Evolutionary conservation across 2,888 invertebrate genomes (phyloP).

Genomic region (Latrodectus elegans): DNA sequence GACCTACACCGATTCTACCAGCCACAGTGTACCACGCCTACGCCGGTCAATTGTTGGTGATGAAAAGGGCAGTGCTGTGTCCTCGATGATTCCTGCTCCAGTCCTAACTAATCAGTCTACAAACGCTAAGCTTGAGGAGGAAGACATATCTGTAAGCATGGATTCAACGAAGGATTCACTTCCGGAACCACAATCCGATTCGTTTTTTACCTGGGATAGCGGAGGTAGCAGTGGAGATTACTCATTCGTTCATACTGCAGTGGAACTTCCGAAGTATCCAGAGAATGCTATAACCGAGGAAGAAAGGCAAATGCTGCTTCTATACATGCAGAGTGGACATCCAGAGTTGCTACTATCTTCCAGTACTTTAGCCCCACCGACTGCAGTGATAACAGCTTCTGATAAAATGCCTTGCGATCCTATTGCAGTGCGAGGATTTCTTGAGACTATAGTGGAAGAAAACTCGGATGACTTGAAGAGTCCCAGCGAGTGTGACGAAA

Average conservation of each 20-base stretch:
- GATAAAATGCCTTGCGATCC: constrained; percentile 38
- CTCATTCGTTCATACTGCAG: constrained; percentile 63
- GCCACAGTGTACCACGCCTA: constrained; percentile 48
- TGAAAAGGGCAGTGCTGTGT: constrained; percentile 13
- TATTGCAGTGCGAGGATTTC: constrained; percentile 35
- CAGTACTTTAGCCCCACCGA: background rate
- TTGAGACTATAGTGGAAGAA: constrained; percentile 66
- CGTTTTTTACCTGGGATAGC: constrained; percentile 67
- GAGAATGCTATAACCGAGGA: constrained; percentile 57
- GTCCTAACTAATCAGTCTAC: background rate
- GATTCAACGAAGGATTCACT: constrained; percentile 11
- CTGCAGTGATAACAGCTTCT: background rate
- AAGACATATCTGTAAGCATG: constrained; percentile 5
- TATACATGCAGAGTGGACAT: constrained; percentile 60
- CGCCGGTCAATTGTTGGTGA: constrained; percentile 36
- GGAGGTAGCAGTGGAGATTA: constrained; percentile 54
- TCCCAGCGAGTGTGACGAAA: constrained; percentile 63
- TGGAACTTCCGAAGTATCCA: constrained; percentile 61
- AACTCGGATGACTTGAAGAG: constrained; percentile 60
- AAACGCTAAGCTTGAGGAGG: background rate
- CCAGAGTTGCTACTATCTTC: constrained; percentile 42
- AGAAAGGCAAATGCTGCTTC: constrained; percentile 57
- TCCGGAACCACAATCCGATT: constrained; percentile 44
- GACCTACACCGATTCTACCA: constrained; percentile 28
- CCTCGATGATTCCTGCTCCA: constrained; percentile 8